phyloP scores from a whole-genome alignment of 2,888 invertebrate genomes.

The Nomada flava region DNA sequence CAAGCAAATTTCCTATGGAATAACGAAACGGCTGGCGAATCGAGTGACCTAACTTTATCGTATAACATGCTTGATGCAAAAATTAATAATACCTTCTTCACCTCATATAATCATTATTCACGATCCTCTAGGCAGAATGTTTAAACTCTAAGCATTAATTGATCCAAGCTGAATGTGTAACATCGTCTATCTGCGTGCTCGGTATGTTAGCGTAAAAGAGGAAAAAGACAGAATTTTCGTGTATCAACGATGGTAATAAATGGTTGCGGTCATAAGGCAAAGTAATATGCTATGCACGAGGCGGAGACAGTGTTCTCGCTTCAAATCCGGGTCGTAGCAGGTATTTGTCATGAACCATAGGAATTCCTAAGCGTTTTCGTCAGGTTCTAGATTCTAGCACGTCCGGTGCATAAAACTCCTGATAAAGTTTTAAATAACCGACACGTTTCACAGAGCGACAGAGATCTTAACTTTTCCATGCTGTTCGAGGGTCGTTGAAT shows the following conservation, averaged over 20 bases:
- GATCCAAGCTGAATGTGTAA: no score
- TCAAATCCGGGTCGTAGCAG: slow-evolving; percentile 58
- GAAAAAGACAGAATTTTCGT: slow-evolving; percentile 24
- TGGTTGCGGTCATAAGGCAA: slow-evolving; percentile 37
- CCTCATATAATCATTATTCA: no score
- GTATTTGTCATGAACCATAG: slow-evolving; percentile 60
- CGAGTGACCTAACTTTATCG: background rate
- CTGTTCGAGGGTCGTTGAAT: slow-evolving; percentile 6
- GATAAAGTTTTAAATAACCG: slow-evolving; percentile 47
- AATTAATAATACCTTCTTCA: slow-evolving; percentile 9
- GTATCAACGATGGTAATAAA: slow-evolving; percentile 43
- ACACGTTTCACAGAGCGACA: background rate
- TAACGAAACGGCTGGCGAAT: background rate
- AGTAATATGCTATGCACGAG: slow-evolving; percentile 49
- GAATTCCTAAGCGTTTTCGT: slow-evolving; percentile 55
- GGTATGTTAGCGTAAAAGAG: background rate
- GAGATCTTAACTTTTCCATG: background rate
- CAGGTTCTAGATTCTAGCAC: slow-evolving; percentile 41
- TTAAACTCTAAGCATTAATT: no score
- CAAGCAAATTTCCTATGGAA: slow-evolving; percentile 7
- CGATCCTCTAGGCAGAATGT: no score
- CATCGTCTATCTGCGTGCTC: background rate
- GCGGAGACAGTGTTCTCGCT: slow-evolving; percentile 40
- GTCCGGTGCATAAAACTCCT: slow-evolving; percentile 41
- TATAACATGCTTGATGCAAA: background rate